These are phyloP conservation scores for Brachionus asplanchnoidis DNA, from an alignment of 1,140 invertebrate genomes.

Conservation along the genomic window DNA sequence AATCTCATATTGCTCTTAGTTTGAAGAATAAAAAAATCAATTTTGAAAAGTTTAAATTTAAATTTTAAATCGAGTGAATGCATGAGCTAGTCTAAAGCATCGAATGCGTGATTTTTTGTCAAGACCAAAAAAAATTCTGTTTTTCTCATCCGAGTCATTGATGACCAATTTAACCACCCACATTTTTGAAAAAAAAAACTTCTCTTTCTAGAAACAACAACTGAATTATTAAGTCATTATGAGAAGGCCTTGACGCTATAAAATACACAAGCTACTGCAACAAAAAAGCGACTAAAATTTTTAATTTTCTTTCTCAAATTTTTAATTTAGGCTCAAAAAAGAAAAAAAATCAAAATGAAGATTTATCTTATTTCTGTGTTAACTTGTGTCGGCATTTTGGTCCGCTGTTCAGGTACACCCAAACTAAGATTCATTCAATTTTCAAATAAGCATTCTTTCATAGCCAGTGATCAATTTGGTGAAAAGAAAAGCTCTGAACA, in stretches of 20 bases:
- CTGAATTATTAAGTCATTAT: background rate
- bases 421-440: background rate
- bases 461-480: background rate
- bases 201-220: background rate
- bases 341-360: background rate
- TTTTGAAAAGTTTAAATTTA: background rate
- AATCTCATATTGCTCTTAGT: background rate
- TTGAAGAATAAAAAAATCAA: background rate
- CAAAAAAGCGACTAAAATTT: background rate
- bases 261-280: background rate
- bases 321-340: background rate
- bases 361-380: background rate
- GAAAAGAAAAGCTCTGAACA: background rate
- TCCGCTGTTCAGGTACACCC: background rate
- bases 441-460: background rate
- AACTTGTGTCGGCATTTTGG: background rate
- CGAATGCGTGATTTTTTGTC: background rate
- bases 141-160: background rate
- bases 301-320: background rate
- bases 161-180: background rate
- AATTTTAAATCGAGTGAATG: background rate
- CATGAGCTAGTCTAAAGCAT: background rate
- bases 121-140: background rate
- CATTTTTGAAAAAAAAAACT: background rate
- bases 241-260: background rate